Conservation (phyloP, 2,888 invertebrate genomes). For the Cantharis lateralis region DNA sequence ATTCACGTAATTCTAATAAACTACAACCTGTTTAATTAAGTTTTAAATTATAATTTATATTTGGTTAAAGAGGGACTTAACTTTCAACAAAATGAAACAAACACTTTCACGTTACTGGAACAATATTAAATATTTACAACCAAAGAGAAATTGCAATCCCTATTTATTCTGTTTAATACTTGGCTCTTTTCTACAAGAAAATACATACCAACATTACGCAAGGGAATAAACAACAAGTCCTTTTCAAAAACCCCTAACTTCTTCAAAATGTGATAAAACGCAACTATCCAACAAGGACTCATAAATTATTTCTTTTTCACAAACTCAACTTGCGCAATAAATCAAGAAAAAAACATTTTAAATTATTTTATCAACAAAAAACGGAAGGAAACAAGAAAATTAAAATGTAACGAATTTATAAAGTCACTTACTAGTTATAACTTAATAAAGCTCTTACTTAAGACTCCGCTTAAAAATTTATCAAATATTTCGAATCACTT, state of each 20-base stretch:
- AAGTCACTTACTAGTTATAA: background rate
- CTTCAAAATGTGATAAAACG: constrained; percentile 3
- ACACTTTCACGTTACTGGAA: background rate
- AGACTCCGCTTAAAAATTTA: background rate
- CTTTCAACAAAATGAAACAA: background rate
- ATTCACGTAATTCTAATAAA: constrained; percentile 1
- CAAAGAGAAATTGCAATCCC: background rate
- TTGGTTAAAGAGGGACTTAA: background rate
- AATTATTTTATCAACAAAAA: background rate
- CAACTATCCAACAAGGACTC: background rate
- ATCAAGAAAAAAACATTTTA: background rate
- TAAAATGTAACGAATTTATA: background rate
- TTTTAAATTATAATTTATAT: background rate
- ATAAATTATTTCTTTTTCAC: background rate
- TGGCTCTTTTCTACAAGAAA: background rate
- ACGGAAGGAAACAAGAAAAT: background rate
- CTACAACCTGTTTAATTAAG: constrained; percentile 1
- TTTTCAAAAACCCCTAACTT: background rate
- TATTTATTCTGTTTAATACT: background rate
- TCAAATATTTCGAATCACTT: background rate
- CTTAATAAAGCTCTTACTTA: background rate
- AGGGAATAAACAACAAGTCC: background rate
- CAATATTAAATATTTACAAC: background rate
- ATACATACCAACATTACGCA: background rate
- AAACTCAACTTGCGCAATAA: background rate